phyloP scores from a whole-genome alignment of 2,113 vertebrate genomes.

The Antechinus flavipes region DNA sequence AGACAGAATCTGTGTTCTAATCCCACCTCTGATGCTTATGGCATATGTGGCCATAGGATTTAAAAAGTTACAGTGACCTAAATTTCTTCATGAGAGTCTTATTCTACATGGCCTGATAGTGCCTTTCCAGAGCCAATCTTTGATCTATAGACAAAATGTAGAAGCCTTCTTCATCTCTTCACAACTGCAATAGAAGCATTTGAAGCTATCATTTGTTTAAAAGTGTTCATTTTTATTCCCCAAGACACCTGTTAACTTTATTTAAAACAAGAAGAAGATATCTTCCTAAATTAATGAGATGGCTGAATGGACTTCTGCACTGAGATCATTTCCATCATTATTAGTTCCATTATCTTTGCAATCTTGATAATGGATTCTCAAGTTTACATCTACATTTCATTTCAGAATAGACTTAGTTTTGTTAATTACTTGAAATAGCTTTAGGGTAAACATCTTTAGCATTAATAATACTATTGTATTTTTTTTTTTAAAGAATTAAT shows the following conservation, averaged over 20 bases:
- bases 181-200: neutral
- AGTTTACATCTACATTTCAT: slow-evolving; percentile 64
- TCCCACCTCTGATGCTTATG: neutral
- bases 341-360: slow-evolving; percentile 30
- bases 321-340: neutral
- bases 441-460: slow-evolving; percentile 54
- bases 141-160: neutral
- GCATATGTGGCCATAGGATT: neutral
- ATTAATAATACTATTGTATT: slow-evolving; percentile 59
- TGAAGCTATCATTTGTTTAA: neutral
- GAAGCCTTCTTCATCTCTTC: neutral
- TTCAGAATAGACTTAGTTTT: slow-evolving; percentile 56
- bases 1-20: neutral
- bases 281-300: slow-evolving; percentile 30
- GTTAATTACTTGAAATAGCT: slow-evolving; percentile 66
- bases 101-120: neutral
- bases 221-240: slow-evolving; percentile 35
- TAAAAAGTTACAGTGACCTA: neutral
- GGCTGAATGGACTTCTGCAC: neutral
- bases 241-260: neutral
- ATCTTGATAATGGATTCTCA: slow-evolving; percentile 45
- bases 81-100: neutral
- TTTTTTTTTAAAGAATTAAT: slow-evolving; percentile 52
- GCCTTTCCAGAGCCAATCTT: neutral
- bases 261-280: neutral